Evolutionary conservation across 2,888 invertebrate genomes (phyloP), one percentile per base, ranked within the genome.

Genomic region (Pristionchus exspectatus): DNA sequence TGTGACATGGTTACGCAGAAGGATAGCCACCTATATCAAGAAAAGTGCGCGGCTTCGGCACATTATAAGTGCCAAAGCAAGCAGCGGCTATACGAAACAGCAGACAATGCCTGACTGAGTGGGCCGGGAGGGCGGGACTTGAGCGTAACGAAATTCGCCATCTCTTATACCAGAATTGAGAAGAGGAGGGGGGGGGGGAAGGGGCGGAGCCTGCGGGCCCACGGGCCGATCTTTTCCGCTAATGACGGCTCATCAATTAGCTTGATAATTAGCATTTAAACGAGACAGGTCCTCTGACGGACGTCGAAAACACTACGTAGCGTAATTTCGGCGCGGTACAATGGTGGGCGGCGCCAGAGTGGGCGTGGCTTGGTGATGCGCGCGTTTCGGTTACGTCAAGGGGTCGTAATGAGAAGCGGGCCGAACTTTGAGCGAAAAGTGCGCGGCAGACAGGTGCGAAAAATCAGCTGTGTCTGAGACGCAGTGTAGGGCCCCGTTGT

Each of bases 221-320:
- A 59, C n/a, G 66, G 24, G 27, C 21, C 74, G 74, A 74, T 74
- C 74, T 81, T 54, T 63, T 24, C 10, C 81, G 10, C 81, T 81
- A 81, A 81, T 77, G 74, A 74, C 74, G 30, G 54, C n/a, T 54
- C 81, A 50, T 54, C 81, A 81, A 50, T 81, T 81, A 50, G 74
- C 21, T 16, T 16, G 44, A n/a, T n/a, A 50, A 81, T 81, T 81
- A 50, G 81, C 81, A 81, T 81, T 50, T 81, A 81, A 81, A 81
- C 21, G 81, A 54, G 81, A 81, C 44, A 38, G 38, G 74, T 10
- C 38, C 50, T n/a, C n/a, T 16, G n/a, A n/a, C 50, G 50, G n/a
- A n/a, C 44, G 81, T 81, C 81, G 50, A 81, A 81, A 74, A 81
- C 50, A 81, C 44, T 50, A 81, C 81, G 81, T 44, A 38, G 77